Base-by-base conservation (phyloP, 2,888 invertebrate genomes). In the Volucella bombylans region DNA sequence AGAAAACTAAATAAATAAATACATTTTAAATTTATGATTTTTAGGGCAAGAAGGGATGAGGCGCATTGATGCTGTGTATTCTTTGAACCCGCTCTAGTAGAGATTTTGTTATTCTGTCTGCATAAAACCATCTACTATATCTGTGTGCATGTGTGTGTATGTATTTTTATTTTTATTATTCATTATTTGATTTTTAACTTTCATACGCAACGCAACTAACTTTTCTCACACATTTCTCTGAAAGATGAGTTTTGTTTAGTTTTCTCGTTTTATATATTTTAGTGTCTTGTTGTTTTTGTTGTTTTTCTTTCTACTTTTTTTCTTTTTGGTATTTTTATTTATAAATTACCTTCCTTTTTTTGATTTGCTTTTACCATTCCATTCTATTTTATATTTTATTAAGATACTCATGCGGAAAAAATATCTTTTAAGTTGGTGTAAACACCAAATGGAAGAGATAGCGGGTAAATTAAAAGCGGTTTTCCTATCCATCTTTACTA, bases 1-100 rank as follows among this genome's bases (percentile, higher is more conserved):
- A 85, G 81, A 81, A 85, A 85, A 85, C 85, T 85, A 81, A 85
- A 85, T 85, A 85, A 85, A 85, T 85, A 85, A 85, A 85, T 85
- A 85, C 85, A 85, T 85, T 85, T 85, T 85, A 85, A 85, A 85
- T 85, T 85, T 85, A 85, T 85, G 85, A 85, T 81, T 81, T 31
- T 85, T 81, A 50, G 81, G 85, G 85, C 76, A 85, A 77, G 81
- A 77, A 85, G 85, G 81, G 85, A 85, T 81, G 81, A 69, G 80
- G 65, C 71, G 76, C 76, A 71, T 67, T 77, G 81, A 81, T 77
- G 81, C 67, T 81, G 81, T 68, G 76, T 81, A 77, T 85, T 81
- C 76, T 77, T 77, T 81, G 85, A 81, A 81, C 69, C 61, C 65
- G 52, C 65, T 39, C 55, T 71, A 52, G 50, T 65, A 71, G 64